Percentiles rank a stretch among this genome's conserved stretches.
These are phyloP conservation scores for Chamaetylas fuelleborni DNA, from an alignment of 2,113 vertebrate genomes.

Conservation along the genomic window DNA sequence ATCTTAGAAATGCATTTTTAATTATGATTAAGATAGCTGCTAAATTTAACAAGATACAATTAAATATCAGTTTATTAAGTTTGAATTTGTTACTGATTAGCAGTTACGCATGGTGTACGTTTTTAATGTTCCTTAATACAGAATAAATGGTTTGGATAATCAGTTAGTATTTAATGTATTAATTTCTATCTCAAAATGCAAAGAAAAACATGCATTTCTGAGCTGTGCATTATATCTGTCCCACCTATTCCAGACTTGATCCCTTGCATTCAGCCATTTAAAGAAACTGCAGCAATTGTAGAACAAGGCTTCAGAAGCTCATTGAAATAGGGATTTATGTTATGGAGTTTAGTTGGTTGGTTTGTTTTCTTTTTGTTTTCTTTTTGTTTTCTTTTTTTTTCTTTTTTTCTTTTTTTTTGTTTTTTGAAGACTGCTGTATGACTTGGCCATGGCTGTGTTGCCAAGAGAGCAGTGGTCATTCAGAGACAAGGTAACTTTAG, in stretches of 20 bases:
- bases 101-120: not conserved
- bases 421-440: not conserved
- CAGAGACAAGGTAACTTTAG: not conserved
- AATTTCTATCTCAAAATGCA: conserved; percentile 24
- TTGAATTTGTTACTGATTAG: conserved; percentile 29
- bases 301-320: not conserved
- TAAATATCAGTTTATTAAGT: conserved; percentile 52
- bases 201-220: not conserved
- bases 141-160: conserved; percentile 52
- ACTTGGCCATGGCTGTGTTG: not conserved
- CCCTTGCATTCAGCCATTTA: not conserved
- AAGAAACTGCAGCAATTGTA: not conserved
- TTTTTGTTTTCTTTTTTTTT: not conserved
- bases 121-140: conserved; percentile 44
- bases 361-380: no score
- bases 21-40: conserved; percentile 47
- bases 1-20: conserved; percentile 37
- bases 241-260: not conserved
- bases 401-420: no score
- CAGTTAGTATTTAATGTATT: conserved; percentile 11
- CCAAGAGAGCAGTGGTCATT: not conserved
- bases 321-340: no score
- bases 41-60: conserved; percentile 64
- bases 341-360: no score
- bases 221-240: not conserved